Percentiles rank a stretch among this genome's conserved stretches.
These are phyloP conservation scores for Drosophila chauvacae DNA, from an alignment of 1,140 invertebrate species.

Conservation along the genomic window DNA sequence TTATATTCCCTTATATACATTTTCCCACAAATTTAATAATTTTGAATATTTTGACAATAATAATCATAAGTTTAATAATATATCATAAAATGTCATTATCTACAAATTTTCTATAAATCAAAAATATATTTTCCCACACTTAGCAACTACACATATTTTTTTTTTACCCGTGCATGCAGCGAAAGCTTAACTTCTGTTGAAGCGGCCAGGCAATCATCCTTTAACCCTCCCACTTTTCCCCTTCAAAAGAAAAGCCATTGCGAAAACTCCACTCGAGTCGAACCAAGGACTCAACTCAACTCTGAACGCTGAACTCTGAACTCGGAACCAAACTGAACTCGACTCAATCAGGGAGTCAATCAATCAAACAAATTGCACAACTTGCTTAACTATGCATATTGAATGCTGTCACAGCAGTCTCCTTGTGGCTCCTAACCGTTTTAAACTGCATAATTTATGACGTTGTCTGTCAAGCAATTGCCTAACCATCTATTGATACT, in stretches of 20 bases:
- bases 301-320: conserved; percentile 7
- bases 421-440: conserved; percentile 20
- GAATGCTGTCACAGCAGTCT: conserved; percentile 63
- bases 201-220: conserved; percentile 23
- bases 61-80: neutral
- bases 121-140: neutral
- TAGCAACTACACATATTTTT: neutral
- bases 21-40: neutral
- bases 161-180: conserved; percentile 3
- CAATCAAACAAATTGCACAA: conserved; percentile 74
- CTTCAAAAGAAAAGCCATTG: conserved; percentile 13
- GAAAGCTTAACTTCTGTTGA: conserved; percentile 16
- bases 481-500: conserved; percentile 37
- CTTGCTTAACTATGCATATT: conserved; percentile 77
- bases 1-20: no score
- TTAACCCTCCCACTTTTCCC: neutral
- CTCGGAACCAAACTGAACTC: conserved; percentile 20
- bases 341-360: conserved; percentile 74
- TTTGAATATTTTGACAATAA: no score
- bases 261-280: conserved; percentile 39
- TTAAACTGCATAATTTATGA: conserved; percentile 69
- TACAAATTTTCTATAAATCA: neutral
- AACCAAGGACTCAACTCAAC: conserved; percentile 3
- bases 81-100: no score
- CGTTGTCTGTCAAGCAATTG: conserved; percentile 55